Evolutionary conservation across 30 jellyfish, hydroid and myxozoan species (phyloP).

Genomic region (Phacellophora camtschatica): DNA sequence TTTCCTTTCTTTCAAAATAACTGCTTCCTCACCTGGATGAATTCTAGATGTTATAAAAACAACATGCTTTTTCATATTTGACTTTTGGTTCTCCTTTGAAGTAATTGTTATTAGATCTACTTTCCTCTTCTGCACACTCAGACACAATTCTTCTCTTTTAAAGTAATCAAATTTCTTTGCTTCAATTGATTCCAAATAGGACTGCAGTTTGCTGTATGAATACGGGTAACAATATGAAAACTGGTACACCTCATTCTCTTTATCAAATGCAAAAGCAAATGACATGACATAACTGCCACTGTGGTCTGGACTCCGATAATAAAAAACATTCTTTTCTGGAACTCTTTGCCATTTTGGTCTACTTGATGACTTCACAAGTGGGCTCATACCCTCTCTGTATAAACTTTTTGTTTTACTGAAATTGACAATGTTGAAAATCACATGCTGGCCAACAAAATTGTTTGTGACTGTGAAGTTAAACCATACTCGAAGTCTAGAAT

Average conservation of each 20-base stretch:
- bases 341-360: conserved; percentile 91
- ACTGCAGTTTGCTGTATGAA: conserved; percentile 81
- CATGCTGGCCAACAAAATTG: conserved; percentile 74
- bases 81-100: conserved; percentile 63
- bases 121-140: conserved; percentile 84
- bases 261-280: conserved; percentile 93
- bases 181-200: conserved; percentile 61
- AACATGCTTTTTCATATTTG: conserved; percentile 56
- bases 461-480: conserved; percentile 87
- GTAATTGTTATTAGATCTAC: conserved; percentile 87
- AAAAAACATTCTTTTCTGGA: conserved; percentile 90
- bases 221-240: conserved; percentile 90
- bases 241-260: conserved; percentile 80
- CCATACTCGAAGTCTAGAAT: conserved; percentile 89
- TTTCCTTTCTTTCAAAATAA: no score
- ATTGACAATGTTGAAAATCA: conserved; percentile 81
- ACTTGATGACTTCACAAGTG: conserved; percentile 88
- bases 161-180: conserved; percentile 47
- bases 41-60: conserved; percentile 92
- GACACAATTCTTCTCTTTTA: conserved; percentile 75
- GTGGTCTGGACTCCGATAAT: conserved; percentile 91
- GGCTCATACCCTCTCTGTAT: conserved; percentile 95
- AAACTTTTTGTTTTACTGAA: conserved; percentile 91
- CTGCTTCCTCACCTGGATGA: conserved; percentile 99
- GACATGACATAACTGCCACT: conserved; percentile 89